phyloP scores from a whole-genome alignment of 2,797 vertebrate genomes.

The Coluber constrictor region DNA sequence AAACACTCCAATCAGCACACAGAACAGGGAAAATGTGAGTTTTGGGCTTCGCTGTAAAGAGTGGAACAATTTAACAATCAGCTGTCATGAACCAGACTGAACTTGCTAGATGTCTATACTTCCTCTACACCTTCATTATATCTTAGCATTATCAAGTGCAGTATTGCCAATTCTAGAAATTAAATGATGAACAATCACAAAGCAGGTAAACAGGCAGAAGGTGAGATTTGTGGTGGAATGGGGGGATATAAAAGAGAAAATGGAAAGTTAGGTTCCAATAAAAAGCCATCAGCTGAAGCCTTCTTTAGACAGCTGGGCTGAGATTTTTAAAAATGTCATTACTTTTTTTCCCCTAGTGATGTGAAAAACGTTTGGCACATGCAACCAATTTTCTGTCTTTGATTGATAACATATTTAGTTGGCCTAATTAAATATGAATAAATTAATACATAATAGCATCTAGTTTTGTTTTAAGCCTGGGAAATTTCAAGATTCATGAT shows the following conservation, averaged over 20 bases:
- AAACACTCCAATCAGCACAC: background rate
- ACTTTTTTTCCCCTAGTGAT: background rate
- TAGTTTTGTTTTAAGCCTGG: background rate
- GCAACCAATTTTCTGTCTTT: background rate
- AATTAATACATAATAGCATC: background rate
- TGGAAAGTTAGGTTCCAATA: background rate
- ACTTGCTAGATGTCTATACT: background rate
- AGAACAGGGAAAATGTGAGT: background rate
- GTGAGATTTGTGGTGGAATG: no score
- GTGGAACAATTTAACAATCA: background rate
- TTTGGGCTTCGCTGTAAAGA: background rate
- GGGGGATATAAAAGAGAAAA: background rate
- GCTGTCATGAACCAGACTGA: background rate
- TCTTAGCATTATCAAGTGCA: background rate
- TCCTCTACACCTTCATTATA: background rate
- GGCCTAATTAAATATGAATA: background rate
- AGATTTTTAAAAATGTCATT: background rate
- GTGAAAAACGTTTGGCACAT: background rate
- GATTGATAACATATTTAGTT: background rate
- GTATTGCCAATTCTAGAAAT: background rate
- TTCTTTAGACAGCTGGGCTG: background rate
- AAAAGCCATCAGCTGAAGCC: background rate
- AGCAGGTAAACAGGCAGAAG: background rate
- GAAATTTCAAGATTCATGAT: background rate
- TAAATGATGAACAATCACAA: background rate